Evolutionary conservation across 2,797 vertebrate genomes (phyloP).

Genomic region (Merluccius polli): DNA sequence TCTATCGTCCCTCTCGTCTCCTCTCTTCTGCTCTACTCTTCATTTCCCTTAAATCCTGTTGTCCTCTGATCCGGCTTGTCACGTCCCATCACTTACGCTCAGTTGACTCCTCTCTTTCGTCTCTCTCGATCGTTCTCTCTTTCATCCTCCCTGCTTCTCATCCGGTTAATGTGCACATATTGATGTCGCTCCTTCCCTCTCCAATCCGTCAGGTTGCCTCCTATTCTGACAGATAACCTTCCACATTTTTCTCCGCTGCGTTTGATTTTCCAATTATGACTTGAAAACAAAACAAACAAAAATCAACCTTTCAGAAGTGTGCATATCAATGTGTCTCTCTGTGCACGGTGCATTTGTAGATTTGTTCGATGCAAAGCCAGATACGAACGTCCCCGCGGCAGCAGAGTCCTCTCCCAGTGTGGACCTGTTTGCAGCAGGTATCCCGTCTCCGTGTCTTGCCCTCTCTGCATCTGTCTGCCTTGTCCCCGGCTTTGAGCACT

Average conservation of each 20-base stretch:
- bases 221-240: slow-evolving; percentile 16
- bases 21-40: slow-evolving; percentile 15
- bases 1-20: slow-evolving; percentile 12
- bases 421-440: slow-evolving; percentile 98
- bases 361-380: slow-evolving; percentile 88
- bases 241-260: background rate
- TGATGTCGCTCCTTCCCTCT: slow-evolving; percentile 13
- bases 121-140: background rate
- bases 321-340: slow-evolving; percentile 45
- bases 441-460: slow-evolving; percentile 38
- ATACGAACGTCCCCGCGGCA: slow-evolving; percentile 73
- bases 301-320: slow-evolving; percentile 13
- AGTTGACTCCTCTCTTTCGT: background rate
- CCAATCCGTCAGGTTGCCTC: background rate
- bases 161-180: slow-evolving; percentile 35
- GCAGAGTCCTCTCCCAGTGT: slow-evolving; percentile 80
- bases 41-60: slow-evolving; percentile 45
- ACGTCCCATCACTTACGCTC: slow-evolving; percentile 65
- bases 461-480: slow-evolving; percentile 28
- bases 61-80: slow-evolving; percentile 25
- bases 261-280: slow-evolving; percentile 12
- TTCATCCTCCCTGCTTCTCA: slow-evolving; percentile 2
- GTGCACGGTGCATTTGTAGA: slow-evolving; percentile 81
- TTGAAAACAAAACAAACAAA: slow-evolving; percentile 13
- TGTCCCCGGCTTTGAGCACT: slow-evolving; percentile 32